Conservation (phyloP, 2,113 vertebrate species). For the Perognathus longimembris region DNA sequence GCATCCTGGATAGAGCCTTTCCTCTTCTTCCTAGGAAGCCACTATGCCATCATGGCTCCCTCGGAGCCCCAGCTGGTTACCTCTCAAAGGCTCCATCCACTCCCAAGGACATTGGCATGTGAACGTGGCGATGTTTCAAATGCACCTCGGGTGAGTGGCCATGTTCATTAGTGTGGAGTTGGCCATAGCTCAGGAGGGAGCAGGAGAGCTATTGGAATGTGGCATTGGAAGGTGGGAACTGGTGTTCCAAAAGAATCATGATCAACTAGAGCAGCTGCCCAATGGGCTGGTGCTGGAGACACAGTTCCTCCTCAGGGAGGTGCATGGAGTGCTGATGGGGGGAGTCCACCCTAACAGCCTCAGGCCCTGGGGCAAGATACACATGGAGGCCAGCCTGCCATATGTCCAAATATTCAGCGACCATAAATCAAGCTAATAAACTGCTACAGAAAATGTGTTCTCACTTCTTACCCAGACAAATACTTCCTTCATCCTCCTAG, state of each 20-base stretch:
- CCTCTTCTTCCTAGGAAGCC: background rate
- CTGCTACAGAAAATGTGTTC: background rate
- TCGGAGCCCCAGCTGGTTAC: too few species aligned
- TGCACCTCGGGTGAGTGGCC: background rate
- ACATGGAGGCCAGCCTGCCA: background rate
- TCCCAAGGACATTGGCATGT: too few species aligned
- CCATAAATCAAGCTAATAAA: constrained; percentile 35
- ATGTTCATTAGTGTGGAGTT: background rate
- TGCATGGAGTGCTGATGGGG: background rate
- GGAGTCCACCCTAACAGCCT: background rate
- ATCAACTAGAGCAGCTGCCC: background rate
- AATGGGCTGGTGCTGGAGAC: background rate
- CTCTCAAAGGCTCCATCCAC: background rate
- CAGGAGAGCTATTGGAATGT: background rate
- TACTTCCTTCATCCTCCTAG: background rate
- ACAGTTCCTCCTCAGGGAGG: background rate
- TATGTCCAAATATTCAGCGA: background rate
- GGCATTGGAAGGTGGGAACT: background rate
- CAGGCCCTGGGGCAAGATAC: background rate
- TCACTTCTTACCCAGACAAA: background rate
- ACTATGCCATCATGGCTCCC: too few species aligned
- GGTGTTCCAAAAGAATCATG: background rate
- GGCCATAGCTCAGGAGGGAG: background rate
- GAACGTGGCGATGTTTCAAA: background rate
- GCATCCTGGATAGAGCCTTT: background rate